Evolutionary conservation across 2,113 vertebrate genomes (phyloP).

Genomic region (Serilophus lunatus): DNA sequence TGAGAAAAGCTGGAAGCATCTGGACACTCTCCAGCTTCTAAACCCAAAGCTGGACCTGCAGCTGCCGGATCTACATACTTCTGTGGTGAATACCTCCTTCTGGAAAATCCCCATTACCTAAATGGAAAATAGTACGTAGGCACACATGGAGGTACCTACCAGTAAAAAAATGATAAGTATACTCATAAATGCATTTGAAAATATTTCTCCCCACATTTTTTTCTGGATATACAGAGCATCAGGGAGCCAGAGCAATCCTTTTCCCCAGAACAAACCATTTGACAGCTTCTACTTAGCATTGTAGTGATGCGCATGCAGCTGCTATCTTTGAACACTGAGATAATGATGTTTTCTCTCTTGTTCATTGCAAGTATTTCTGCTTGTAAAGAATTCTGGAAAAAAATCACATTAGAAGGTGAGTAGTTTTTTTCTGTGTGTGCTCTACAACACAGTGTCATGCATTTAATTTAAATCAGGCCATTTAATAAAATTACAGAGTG

Average conservation of each 20-base stretch:
- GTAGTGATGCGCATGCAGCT: background rate
- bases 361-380: background rate
- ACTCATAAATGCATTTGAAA: background rate
- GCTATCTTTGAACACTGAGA: background rate
- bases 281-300: background rate
- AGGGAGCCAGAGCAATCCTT: background rate
- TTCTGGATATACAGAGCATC: background rate
- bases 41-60: background rate
- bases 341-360: background rate
- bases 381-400: background rate
- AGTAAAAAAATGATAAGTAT: background rate
- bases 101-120: slow-evolving; percentile 3
- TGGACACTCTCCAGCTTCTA: background rate
- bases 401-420: background rate
- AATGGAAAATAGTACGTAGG: background rate
- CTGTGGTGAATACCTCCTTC: background rate
- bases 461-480: background rate
- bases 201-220: background rate
- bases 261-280: background rate
- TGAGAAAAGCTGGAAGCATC: background rate
- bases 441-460: background rate
- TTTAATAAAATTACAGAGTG: background rate
- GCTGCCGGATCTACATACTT: background rate
- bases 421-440: background rate
- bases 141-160: background rate